Conservation (phyloP, 1,140 invertebrate genomes). For the Melitaea cinxia region DNA sequence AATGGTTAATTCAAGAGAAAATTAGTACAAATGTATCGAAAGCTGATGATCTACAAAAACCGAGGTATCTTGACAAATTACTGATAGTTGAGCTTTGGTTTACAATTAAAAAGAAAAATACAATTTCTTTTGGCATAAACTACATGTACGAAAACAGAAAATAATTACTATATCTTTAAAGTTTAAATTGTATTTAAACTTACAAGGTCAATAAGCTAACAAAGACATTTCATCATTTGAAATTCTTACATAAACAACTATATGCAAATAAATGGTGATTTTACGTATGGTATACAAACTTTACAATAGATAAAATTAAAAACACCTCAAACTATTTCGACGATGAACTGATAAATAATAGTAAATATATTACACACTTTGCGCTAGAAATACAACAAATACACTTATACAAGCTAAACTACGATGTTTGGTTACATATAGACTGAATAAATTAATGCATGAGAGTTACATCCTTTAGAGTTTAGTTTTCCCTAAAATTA, state of each 20-base stretch:
- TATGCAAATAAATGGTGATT: slow-evolving; percentile 31
- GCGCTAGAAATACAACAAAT: slow-evolving; percentile 73
- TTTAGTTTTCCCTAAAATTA: slow-evolving; percentile 41
- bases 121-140: slow-evolving; percentile 19
- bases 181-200: slow-evolving; percentile 33
- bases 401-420: slow-evolving; percentile 73
- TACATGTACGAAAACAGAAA: neutral
- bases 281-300: slow-evolving; percentile 45
- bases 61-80: slow-evolving; percentile 6
- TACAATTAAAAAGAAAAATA: slow-evolving; percentile 35
- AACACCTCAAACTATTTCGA: slow-evolving; percentile 55
- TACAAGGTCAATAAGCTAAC: slow-evolving; percentile 20
- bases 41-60: slow-evolving; percentile 40
- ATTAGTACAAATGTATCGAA: slow-evolving; percentile 66
- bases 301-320: slow-evolving; percentile 56
- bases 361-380: slow-evolving; percentile 71
- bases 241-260: slow-evolving; percentile 15
- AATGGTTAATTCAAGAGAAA: slow-evolving; percentile 70
- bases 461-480: slow-evolving; percentile 40
- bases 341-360: slow-evolving; percentile 45
- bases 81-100: slow-evolving; percentile 61
- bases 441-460: slow-evolving; percentile 61
- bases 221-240: slow-evolving; percentile 13
- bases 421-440: slow-evolving; percentile 56
- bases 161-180: slow-evolving; percentile 1